A percentile compares a stretch with the other conserved stretches of the same genome.
Conservation (phyloP, 2,113 vertebrate genomes). For the Cyprinus carpio region DNA sequence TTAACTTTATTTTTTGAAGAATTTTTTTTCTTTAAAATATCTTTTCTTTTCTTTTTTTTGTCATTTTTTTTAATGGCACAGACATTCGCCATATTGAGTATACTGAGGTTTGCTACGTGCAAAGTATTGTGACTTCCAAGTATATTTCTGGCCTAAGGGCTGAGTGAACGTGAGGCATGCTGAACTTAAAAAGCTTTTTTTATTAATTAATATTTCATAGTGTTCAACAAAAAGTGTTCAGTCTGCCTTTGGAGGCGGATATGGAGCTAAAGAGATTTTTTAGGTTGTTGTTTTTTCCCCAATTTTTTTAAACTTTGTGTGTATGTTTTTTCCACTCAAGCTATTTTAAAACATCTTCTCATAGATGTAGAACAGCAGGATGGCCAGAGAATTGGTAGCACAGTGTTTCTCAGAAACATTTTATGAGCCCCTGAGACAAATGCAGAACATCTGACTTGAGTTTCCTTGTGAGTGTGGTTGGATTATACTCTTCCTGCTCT, state of each 20-base stretch:
- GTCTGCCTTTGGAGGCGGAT: background rate
- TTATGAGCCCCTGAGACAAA: conserved; percentile 36
- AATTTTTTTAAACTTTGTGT: background rate
- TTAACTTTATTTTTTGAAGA: no score
- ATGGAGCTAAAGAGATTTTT: conserved; percentile 28
- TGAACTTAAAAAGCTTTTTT: background rate
- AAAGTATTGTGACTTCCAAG: background rate
- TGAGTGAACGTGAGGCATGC: background rate
- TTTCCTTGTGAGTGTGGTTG: conserved; percentile 8
- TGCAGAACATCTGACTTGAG: conserved; percentile 39
- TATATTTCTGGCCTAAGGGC: background rate
- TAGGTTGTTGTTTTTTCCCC: background rate
- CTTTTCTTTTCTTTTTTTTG: no score
- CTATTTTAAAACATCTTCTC: background rate
- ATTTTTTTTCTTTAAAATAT: no score
- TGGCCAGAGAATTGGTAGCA: conserved; percentile 32
- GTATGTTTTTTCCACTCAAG: background rate
- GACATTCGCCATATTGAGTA: no score
- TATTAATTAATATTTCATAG: conserved; percentile 27
- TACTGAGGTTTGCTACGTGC: no score
- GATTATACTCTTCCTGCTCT: background rate
- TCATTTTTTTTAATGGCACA: no score
- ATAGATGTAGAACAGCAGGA: background rate
- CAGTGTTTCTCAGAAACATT: conserved; percentile 24
- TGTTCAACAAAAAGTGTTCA: background rate